These are phyloP conservation scores for Baccha elongata DNA, from an alignment of 2,888 invertebrate species.

Conservation along the genomic window DNA sequence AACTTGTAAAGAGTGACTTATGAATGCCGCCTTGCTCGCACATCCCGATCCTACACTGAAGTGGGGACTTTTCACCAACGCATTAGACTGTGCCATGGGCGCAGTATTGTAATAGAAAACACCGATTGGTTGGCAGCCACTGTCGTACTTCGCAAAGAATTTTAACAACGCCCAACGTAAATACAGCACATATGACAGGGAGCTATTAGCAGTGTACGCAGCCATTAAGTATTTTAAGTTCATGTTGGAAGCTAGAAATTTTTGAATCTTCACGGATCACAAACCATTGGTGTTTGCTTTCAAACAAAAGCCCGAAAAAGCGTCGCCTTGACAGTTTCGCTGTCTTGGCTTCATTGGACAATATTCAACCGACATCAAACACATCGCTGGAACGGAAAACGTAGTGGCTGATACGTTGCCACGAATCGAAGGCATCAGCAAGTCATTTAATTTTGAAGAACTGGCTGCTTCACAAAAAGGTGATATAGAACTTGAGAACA, in stretches of 20 bases:
- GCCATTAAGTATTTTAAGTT: slow-evolving; percentile 11
- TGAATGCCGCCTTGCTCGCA: slow-evolving; percentile 27
- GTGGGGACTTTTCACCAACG: slow-evolving; percentile 9
- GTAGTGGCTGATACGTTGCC: background rate
- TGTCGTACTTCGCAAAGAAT: slow-evolving; percentile 30
- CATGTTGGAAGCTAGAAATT: slow-evolving; percentile 3
- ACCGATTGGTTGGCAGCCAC: slow-evolving; percentile 36
- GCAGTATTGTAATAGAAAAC: slow-evolving; percentile 24
- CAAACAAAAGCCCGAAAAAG: too few species aligned
- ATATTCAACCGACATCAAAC: too few species aligned
- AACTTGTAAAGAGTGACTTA: slow-evolving; percentile 35
- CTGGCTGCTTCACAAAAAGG: background rate
- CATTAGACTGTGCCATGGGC: too few species aligned
- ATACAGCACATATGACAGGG: slow-evolving; percentile 32
- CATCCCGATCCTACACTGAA: too few species aligned
- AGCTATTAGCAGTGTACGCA: slow-evolving; percentile 26
- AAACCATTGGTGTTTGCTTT: too few species aligned
- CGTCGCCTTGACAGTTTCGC: background rate
- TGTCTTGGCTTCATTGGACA: background rate
- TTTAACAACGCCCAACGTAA: slow-evolving; percentile 22
- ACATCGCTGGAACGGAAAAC: too few species aligned
- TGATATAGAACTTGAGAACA: background rate
- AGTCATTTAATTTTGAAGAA: background rate
- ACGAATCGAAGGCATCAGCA: slow-evolving; percentile 4
- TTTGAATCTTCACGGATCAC: too few species aligned